These are phyloP conservation scores for Idris sp. DNA, from an alignment of 1,140 invertebrate genomes.

Conservation along the genomic window DNA sequence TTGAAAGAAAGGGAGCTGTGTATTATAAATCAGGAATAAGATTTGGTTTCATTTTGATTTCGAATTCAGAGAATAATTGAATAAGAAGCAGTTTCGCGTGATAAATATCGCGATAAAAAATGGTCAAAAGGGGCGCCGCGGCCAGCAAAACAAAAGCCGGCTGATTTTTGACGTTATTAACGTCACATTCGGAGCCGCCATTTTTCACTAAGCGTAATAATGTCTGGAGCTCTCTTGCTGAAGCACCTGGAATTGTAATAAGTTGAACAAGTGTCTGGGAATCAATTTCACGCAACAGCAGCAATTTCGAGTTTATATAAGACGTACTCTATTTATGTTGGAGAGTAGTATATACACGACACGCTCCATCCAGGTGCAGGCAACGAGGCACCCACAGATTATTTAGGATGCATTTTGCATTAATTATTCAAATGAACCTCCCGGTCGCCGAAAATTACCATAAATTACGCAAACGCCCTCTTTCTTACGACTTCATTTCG, in stretches of 20 bases:
- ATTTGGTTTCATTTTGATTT: too few species aligned
- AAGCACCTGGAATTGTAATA: slow-evolving; percentile 60
- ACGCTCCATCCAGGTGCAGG: slow-evolving; percentile 67
- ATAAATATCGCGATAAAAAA: too few species aligned
- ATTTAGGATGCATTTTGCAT: slow-evolving; percentile 77
- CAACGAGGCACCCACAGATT: slow-evolving; percentile 70
- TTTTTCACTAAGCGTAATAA: slow-evolving; percentile 59
- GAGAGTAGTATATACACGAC: slow-evolving; percentile 55
- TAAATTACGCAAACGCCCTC: slow-evolving; percentile 70
- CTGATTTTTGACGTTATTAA: slow-evolving; percentile 56
- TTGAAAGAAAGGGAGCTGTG: too few species aligned
- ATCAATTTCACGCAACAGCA: slow-evolving; percentile 71
- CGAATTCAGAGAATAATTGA: too few species aligned
- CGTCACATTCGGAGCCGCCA: slow-evolving; percentile 44
- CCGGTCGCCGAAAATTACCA: slow-evolving; percentile 71
- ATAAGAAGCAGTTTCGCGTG: too few species aligned
- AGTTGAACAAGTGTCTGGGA: slow-evolving; percentile 65
- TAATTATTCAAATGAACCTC: slow-evolving; percentile 76
- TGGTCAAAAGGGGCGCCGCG: too few species aligned
- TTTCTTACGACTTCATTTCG: slow-evolving; percentile 69
- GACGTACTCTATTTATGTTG: slow-evolving; percentile 65
- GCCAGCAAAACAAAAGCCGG: slow-evolving; percentile 39
- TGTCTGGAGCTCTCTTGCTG: slow-evolving; percentile 46
- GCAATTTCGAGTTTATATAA: slow-evolving; percentile 69
- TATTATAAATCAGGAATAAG: too few species aligned